Conservation (phyloP, 2,888 invertebrate genomes). For the Macrosoma leucophasiata region DNA sequence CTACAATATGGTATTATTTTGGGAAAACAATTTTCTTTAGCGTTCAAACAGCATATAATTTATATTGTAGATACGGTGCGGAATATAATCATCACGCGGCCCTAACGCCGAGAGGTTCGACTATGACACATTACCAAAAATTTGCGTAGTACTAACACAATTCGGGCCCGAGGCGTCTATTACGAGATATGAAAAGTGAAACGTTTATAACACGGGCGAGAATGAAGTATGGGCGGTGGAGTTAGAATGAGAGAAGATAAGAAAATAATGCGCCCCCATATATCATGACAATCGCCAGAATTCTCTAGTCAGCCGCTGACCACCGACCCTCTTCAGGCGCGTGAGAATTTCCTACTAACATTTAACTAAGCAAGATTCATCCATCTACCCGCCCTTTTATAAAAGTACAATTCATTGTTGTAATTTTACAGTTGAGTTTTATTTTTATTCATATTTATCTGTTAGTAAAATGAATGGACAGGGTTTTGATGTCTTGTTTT, state of each 20-base stretch:
- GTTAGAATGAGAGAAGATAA: conserved; percentile 74
- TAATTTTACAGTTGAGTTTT: too few species aligned
- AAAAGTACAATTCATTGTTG: conserved; percentile 12
- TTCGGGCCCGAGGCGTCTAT: conserved; percentile 52
- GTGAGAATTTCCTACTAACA: conserved; percentile 56
- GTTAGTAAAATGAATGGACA: too few species aligned
- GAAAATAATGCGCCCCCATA: conserved; percentile 73
- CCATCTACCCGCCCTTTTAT: conserved; percentile 10
- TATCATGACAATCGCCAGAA: conserved; percentile 73
- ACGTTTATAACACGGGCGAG: conserved; percentile 64
- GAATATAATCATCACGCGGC: conserved; percentile 51
- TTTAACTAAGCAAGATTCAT: conserved; percentile 47
- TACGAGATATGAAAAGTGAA: conserved; percentile 68
- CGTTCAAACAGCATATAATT: conserved; percentile 54
- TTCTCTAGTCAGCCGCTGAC: conserved; percentile 57
- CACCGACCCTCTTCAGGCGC: conserved; percentile 63
- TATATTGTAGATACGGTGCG: conserved; percentile 37
- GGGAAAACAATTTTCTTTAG: conserved; percentile 50
- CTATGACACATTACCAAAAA: conserved; percentile 58
- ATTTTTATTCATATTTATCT: too few species aligned
- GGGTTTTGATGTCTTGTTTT: too few species aligned
- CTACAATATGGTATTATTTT: conserved; percentile 45
- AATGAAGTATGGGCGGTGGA: conserved; percentile 70
- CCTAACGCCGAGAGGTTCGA: conserved; percentile 38
- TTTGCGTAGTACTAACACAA: conserved; percentile 62